Evolutionary conservation across 2,113 vertebrate genomes (phyloP).

Genomic region (Antechinus flavipes): DNA sequence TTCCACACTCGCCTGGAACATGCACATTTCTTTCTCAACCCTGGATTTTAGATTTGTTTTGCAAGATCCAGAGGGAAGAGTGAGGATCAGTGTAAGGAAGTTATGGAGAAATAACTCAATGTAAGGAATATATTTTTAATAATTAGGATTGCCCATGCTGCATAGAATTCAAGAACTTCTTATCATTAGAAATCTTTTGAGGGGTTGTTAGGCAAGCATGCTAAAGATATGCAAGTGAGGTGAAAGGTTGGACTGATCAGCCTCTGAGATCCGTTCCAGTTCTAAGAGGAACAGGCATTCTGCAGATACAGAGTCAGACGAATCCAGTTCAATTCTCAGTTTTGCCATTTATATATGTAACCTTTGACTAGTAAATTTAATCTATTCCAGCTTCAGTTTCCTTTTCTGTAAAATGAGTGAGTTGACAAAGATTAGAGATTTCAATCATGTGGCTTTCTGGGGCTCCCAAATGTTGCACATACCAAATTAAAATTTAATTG

Average conservation of each 20-base stretch:
- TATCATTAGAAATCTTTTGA: not conserved
- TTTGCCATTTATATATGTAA: not conserved
- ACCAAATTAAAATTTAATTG: not conserved
- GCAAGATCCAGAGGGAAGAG: not conserved
- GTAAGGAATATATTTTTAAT: not conserved
- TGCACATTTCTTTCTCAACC: not conserved
- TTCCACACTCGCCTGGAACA: not conserved
- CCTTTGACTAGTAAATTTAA: not conserved
- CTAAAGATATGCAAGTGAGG: not conserved
- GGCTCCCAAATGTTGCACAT: not conserved
- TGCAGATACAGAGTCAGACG: not conserved
- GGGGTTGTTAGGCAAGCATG: not conserved
- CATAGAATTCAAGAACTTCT: not conserved
- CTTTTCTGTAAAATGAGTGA: not conserved
- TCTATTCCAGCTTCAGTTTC: not conserved
- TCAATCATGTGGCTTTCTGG: not conserved
- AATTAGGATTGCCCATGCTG: not conserved
- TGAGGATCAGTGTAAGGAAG: not conserved
- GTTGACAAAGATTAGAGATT: not conserved
- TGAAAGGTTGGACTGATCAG: not conserved
- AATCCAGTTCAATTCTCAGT: not conserved
- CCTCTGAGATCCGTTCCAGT: not conserved
- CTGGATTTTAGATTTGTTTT: not conserved
- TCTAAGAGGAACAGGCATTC: not conserved
- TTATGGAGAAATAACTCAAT: not conserved